Base-by-base conservation (phyloP, 2,113 vertebrate species). In the Phrynocephalus versicolor region DNA sequence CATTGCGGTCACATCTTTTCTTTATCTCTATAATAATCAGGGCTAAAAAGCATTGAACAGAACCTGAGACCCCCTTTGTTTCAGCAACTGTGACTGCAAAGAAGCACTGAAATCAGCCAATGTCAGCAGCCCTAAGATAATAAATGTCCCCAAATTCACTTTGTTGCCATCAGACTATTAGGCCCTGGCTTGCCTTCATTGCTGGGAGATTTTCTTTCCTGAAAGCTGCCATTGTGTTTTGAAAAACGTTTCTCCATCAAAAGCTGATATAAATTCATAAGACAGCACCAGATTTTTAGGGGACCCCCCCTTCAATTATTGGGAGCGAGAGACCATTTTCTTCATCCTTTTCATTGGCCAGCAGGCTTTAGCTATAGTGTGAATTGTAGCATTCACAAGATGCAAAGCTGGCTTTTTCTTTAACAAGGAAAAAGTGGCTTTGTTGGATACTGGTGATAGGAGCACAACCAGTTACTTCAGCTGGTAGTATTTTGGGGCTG, bases 11-110 rank as follows among this genome's bases (percentile, higher is more conserved):
- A 45, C n/a, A 4, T 60, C n/a, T 83, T 83, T 62, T 73, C 70
- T 69, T 84, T 85, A 79, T 85, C 37, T 80, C 57, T 62, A 33
- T 80, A 69, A 80, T 85, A 76, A 73, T 72, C 82, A 74, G 69
- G 78, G 39, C 78, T 86, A 81, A 86, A 81, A 86, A 81, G 70
- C 84, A 86, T 73, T 74, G 78, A 86, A 65, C 37, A 85, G 84
- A 85, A 85, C 78, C 76, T 79, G 84, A 85, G 84, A 85, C 57
- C 84, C 57, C 60, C 41, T 67, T 86, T 81, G 84, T 86, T 86
- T 81, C 84, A 86, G 70, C n/a, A 64, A 27, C 70, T 74, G 84
- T 86, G 78, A 39, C 71, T 81, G 77, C 41, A 74, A 86, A 60
- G 58, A 80, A 74, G 77, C n/a, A 65, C 35, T 86, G 78, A 74